Percentiles rank a stretch among this genome's conserved stretches.
Conservation (phyloP, 2,888 invertebrate species). For the Synanthedon myopaeformis region DNA sequence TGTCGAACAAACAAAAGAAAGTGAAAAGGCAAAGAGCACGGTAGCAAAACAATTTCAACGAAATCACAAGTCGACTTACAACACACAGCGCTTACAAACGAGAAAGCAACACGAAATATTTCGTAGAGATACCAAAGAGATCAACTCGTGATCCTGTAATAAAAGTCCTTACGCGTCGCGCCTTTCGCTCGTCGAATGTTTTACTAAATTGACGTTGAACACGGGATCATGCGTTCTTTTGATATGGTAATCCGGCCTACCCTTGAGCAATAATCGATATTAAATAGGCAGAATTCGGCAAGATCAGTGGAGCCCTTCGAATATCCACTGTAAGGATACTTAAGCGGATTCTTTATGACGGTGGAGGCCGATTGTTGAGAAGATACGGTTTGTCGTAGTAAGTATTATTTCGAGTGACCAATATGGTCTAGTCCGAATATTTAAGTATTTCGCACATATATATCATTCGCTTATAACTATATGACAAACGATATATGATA, state of each 20-base stretch:
- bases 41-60: background rate
- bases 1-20: background rate
- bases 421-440: constrained; percentile 3
- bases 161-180: constrained; percentile 21
- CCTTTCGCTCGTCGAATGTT: constrained; percentile 41
- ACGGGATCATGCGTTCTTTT: constrained; percentile 58
- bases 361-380: constrained; percentile 31
- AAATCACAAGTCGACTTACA: background rate
- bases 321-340: constrained; percentile 34
- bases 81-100: constrained; percentile 5
- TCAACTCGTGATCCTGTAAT: constrained; percentile 25
- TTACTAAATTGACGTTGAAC: constrained; percentile 53
- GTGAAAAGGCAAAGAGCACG: background rate
- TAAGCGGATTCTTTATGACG: constrained; percentile 43
- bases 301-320: constrained; percentile 34
- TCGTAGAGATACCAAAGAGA: constrained; percentile 25
- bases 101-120: constrained; percentile 21
- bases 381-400: constrained; percentile 14
- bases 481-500: too few relatives aligned
- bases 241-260: constrained; percentile 60
- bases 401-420: constrained; percentile 11
- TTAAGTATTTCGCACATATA: background rate
- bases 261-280: constrained; percentile 59
- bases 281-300: constrained; percentile 54
- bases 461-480: too few relatives aligned